These are phyloP conservation scores for Cephalopterus ornatus DNA, from an alignment of 2,113 vertebrate species.

Conservation along the genomic window DNA sequence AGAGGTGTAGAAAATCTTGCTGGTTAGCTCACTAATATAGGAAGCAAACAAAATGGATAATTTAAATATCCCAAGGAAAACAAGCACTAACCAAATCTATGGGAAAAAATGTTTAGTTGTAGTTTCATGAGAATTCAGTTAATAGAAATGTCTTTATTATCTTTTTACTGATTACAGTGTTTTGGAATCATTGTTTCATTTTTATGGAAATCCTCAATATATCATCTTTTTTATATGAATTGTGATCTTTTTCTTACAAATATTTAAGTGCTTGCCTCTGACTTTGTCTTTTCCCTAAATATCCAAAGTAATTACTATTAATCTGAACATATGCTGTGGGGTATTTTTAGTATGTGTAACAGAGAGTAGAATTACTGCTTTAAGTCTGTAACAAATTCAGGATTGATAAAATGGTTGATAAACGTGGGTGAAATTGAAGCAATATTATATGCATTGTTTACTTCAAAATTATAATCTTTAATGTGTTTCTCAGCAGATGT, in stretches of 20 bases:
- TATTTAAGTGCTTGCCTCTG: not conserved
- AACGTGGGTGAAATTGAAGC: not conserved
- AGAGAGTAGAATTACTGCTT: not conserved
- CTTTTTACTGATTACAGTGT: not conserved
- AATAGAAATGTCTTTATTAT: not conserved
- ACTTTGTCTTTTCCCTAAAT: not conserved
- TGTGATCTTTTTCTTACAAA: not conserved
- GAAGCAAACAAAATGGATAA: not conserved
- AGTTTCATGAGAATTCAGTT: not conserved
- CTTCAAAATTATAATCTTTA: not conserved
- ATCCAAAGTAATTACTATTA: not conserved
- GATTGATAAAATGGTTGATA: conserved; percentile 8
- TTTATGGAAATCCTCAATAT: not conserved
- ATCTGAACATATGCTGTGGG: not conserved
- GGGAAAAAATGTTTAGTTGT: not conserved
- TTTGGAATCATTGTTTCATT: not conserved
- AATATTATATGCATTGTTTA: not conserved
- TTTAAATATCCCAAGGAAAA: not conserved
- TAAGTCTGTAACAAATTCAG: not conserved
- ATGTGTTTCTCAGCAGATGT: not conserved
- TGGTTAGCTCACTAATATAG: not conserved
- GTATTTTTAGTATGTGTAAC: not conserved
- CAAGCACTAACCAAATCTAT: not conserved
- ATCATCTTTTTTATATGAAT: not conserved
- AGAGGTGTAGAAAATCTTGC: not conserved